A percentile compares a stretch with the other conserved stretches of the same genome.
Conservation (phyloP, 2,888 invertebrate species). For the Zhuqinia jingwanae region DNA sequence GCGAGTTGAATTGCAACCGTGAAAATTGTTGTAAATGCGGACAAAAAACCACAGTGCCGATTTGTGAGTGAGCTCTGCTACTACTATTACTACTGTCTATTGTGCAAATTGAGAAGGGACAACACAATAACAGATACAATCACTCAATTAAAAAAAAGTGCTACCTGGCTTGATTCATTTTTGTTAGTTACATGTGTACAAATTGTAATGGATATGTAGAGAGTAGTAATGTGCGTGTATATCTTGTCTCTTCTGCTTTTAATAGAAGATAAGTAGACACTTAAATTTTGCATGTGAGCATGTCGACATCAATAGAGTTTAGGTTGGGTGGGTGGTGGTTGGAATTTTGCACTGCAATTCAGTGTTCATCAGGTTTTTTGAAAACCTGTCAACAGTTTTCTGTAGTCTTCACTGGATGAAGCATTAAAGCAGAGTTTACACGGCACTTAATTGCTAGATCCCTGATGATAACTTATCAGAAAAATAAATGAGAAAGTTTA, state of each 20-base stretch:
- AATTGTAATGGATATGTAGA: too few species aligned
- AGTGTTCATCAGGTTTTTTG: too few species aligned
- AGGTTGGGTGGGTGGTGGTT: too few species aligned
- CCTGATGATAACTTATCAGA: background rate
- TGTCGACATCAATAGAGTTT: too few species aligned
- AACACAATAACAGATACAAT: conserved; percentile 45
- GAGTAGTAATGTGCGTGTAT: too few species aligned
- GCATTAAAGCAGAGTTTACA: background rate
- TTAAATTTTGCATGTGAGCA: too few species aligned
- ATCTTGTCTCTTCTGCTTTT: too few species aligned
- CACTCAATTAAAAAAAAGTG: conserved; percentile 32
- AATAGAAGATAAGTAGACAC: too few species aligned
- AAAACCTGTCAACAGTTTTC: background rate
- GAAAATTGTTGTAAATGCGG: conserved; percentile 48
- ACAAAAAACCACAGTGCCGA: background rate
- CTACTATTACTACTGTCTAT: too few species aligned
- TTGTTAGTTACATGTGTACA: conserved; percentile 1
- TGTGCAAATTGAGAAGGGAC: conserved; percentile 29
- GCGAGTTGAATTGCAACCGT: conserved; percentile 34
- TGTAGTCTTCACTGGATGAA: background rate
- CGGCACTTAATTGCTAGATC: background rate
- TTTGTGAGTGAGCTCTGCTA: too few species aligned
- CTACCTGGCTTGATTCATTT: background rate
- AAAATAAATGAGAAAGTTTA: background rate
- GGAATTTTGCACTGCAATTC: too few species aligned